Evolutionary conservation across 2,797 vertebrate species (phyloP).

Genomic region (Steatocranus sp.): DNA sequence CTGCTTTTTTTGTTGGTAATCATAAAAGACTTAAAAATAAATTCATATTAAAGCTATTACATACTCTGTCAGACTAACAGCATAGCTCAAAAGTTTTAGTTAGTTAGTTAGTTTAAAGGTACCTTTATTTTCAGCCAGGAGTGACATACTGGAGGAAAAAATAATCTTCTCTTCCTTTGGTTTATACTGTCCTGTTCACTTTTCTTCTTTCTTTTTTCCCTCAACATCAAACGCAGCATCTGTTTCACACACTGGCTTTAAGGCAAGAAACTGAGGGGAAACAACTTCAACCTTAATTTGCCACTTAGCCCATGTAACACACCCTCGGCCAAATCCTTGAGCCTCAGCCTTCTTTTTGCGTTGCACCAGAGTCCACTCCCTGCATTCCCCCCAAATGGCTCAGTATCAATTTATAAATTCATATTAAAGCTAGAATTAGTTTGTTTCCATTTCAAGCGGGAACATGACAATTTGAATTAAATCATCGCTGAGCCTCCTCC

Average conservation of each 20-base stretch:
- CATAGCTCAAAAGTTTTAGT: neutral
- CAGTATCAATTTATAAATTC: constrained; percentile 36
- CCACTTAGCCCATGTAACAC: constrained; percentile 23
- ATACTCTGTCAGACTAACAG: neutral
- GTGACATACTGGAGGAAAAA: neutral
- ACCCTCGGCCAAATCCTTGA: constrained; percentile 12
- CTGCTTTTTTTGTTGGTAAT: neutral
- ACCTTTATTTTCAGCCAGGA: neutral
- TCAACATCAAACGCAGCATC: neutral
- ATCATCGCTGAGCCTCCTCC: constrained; percentile 27
- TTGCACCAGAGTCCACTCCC: neutral
- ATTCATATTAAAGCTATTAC: neutral
- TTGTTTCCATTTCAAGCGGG: constrained; percentile 25
- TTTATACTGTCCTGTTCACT: neutral
- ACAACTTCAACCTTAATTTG: constrained; percentile 29
- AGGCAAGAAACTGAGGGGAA: constrained; percentile 15
- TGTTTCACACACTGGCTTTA: neutral
- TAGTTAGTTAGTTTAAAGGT: neutral
- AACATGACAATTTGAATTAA: constrained; percentile 59
- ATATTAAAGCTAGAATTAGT: constrained; percentile 21
- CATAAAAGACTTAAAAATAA: neutral
- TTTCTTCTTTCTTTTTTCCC: neutral
- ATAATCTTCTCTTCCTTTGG: neutral
- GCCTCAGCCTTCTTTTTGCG: neutral
- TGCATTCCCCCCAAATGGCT: neutral